These are phyloP conservation scores for Panthera tigris DNA, from an alignment of 2,113 vertebrate genomes.

Conservation along the genomic window DNA sequence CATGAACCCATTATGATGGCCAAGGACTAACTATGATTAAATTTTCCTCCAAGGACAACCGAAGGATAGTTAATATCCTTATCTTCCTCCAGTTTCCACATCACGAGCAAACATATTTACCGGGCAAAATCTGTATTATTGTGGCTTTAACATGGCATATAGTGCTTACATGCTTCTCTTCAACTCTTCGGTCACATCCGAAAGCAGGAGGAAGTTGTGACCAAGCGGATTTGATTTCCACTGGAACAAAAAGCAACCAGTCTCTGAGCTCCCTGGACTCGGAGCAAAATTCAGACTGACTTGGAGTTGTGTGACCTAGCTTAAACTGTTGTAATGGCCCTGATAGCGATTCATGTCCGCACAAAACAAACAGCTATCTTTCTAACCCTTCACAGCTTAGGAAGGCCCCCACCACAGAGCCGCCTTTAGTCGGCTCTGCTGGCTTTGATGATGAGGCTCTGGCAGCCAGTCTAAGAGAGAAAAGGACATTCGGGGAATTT, in stretches of 20 bases:
- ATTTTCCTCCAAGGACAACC: slow-evolving; percentile 12
- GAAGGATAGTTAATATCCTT: slow-evolving; percentile 1
- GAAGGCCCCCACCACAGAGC: neutral
- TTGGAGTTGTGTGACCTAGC: slow-evolving; percentile 44
- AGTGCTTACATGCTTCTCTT: neutral
- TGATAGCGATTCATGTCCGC: slow-evolving; percentile 56
- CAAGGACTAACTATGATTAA: neutral
- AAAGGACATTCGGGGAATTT: slow-evolving; percentile 73
- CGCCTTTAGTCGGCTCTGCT: slow-evolving; percentile 1
- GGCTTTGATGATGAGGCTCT: slow-evolving; percentile 66
- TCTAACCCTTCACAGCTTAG: neutral
- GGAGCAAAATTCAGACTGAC: slow-evolving; percentile 47
- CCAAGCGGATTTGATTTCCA: neutral
- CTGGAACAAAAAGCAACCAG: slow-evolving; percentile 29
- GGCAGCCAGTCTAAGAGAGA: slow-evolving; percentile 52
- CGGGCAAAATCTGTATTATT: neutral
- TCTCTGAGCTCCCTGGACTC: neutral
- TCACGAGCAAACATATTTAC: neutral
- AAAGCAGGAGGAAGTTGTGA: neutral
- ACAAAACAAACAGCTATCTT: slow-evolving; percentile 65
- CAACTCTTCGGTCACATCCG: neutral
- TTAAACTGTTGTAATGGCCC: slow-evolving; percentile 45
- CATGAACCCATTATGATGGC: neutral
- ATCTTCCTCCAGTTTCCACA: slow-evolving; percentile 2
- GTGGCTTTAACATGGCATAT: neutral